Evolutionary conservation across 1,140 invertebrate genomes (phyloP), one percentile per base, ranked within the genome.

Genomic region (Saccostrea echinata): DNA sequence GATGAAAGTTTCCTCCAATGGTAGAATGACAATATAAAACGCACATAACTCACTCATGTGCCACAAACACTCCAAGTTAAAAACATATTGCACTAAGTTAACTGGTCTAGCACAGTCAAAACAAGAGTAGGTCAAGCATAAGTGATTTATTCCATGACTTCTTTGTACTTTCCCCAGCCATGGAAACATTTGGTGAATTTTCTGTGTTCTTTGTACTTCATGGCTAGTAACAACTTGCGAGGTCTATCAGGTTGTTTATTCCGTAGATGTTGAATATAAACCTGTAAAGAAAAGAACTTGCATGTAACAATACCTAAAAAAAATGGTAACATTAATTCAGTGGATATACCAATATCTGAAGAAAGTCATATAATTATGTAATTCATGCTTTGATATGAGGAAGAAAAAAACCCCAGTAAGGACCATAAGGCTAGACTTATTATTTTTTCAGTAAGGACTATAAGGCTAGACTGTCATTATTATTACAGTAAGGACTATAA

Each of bases 121-220:
- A 76, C 11, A 30, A 33, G 27, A 76, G 64, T 68, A 27, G 68
- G 13, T 76, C 30, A 18, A 61, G 55, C 68, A 27, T 33, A 21
- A 24, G 27, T 33, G 6, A 30, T 76, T 33, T 76, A 84, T 55
- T 84, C 43, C 30, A 16, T 55, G 27, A 84, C 83, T 83, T 94
- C 94, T 68, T 95, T 96, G 91, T 96, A 95, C 86, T 95, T 94
- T 21, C 96, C 95, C 99, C 99, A 99, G 71, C 98, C 99, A 95
- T 99, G 99, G 96, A 99, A 99, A 95, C 99, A 99, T 95, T 99
- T 99, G 82, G 97, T 98, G 95, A 99, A 99, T 91, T 98, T 96
- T 90, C 96, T 96, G 18, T 98, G 98, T 95, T 99, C 99, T 93
- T 99, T 99, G 93, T 98, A 98, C 95, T 99, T 99, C 87, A 99